Evolutionary conservation across 2,888 invertebrate genomes (phyloP).

Genomic region (Drosophila longiperda): DNA sequence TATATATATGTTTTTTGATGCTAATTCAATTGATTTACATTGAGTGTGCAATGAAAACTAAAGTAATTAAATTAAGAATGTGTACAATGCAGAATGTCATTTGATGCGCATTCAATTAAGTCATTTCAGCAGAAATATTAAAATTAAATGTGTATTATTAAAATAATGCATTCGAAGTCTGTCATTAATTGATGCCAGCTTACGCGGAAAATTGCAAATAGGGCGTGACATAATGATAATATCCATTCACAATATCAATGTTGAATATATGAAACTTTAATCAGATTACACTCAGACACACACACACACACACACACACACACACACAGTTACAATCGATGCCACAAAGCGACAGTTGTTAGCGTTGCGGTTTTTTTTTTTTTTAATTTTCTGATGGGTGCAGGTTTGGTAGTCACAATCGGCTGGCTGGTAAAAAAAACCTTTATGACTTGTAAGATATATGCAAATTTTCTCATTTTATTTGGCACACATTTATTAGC

Average conservation of each 20-base stretch:
- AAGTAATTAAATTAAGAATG: slow-evolving; percentile 34
- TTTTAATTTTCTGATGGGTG: slow-evolving; percentile 1
- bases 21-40: slow-evolving; percentile 45
- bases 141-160: slow-evolving; percentile 45
- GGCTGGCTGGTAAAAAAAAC: slow-evolving; percentile 40
- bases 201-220: slow-evolving; percentile 2
- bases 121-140: slow-evolving; percentile 31
- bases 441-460: slow-evolving; percentile 72
- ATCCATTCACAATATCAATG: slow-evolving; percentile 45
- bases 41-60: slow-evolving; percentile 10
- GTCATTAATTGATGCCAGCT: slow-evolving; percentile 34
- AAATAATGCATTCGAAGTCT: slow-evolving; percentile 19
- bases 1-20: slow-evolving; percentile 14
- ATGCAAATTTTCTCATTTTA: slow-evolving; percentile 64
- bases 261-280: slow-evolving; percentile 54
- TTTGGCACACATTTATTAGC: slow-evolving; percentile 34
- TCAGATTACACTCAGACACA: slow-evolving; percentile 52
- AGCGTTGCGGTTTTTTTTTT: neutral
- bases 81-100: slow-evolving; percentile 19
- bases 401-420: slow-evolving; percentile 20
- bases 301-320: slow-evolving; percentile 22
- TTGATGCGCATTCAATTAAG: slow-evolving; percentile 15
- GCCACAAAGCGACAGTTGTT: slow-evolving; percentile 30
- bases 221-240: slow-evolving; percentile 53
- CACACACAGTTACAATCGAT: slow-evolving; percentile 4